Evolutionary conservation across 2,797 vertebrate genomes (phyloP).

Genomic region (Thaleichthys pacificus): DNA sequence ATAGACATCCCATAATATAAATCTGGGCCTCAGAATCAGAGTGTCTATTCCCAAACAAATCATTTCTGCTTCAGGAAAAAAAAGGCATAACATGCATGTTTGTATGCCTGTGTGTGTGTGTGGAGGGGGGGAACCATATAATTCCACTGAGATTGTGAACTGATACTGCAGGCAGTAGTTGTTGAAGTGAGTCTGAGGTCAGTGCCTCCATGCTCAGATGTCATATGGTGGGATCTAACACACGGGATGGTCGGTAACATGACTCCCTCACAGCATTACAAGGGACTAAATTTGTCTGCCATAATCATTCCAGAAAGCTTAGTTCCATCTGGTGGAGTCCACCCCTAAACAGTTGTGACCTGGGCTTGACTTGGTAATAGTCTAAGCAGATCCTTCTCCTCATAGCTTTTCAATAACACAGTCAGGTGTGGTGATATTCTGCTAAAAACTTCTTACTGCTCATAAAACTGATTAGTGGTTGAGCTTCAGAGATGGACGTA

Average conservation of each 20-base stretch:
- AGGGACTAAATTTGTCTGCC: slow-evolving; percentile 68
- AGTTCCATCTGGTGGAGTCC: slow-evolving; percentile 31
- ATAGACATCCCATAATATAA: too few species aligned
- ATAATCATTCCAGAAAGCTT: slow-evolving; percentile 58
- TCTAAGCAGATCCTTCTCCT: slow-evolving; percentile 59
- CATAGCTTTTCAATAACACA: slow-evolving; percentile 26
- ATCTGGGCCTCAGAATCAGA: too few species aligned
- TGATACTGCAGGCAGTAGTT: background rate
- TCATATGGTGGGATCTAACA: slow-evolving; percentile 53
- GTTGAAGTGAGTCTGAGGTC: slow-evolving; percentile 13
- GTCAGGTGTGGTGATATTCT: slow-evolving; percentile 8
- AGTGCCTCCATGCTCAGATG: slow-evolving; percentile 40
- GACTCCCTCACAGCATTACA: slow-evolving; percentile 53
- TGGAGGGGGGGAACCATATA: too few species aligned
- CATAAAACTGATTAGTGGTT: background rate
- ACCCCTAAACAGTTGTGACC: slow-evolving; percentile 47
- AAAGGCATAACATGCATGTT: too few species aligned
- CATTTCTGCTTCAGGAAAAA: too few species aligned
- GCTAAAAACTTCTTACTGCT: slow-evolving; percentile 24
- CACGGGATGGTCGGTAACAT: slow-evolving; percentile 58
- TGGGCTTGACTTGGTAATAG: slow-evolving; percentile 56
- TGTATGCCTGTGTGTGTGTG: too few species aligned
- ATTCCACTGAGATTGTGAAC: too few species aligned
- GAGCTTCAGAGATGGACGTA: background rate
- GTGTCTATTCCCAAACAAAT: too few species aligned